Evolutionary conservation across 2,888 invertebrate genomes (phyloP).

Genomic region (Helleia helle): DNA sequence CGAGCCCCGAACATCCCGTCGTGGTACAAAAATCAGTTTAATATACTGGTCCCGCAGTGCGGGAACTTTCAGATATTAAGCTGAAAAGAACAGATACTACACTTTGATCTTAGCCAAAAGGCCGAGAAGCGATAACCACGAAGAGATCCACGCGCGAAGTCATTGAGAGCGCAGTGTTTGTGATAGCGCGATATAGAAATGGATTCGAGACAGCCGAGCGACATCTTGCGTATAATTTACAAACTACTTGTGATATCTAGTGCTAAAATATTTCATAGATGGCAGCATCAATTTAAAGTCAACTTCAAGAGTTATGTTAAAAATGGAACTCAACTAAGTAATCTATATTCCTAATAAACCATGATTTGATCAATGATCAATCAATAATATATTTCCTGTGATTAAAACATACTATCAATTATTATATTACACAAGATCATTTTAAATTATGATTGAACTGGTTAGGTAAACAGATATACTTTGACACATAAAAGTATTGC

Average conservation of each 20-base stretch:
- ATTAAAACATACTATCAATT: too few species aligned
- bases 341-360: too few species aligned
- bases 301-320: too few species aligned
- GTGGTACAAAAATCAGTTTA: constrained; percentile 30
- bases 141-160: background rate
- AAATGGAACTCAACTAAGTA: too few species aligned
- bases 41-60: constrained; percentile 32
- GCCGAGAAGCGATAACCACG: constrained; percentile 25
- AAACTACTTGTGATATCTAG: background rate
- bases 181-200: constrained; percentile 11
- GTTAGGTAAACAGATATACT: too few species aligned
- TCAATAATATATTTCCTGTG: too few species aligned
- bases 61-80: constrained; percentile 34
- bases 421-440: too few species aligned
- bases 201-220: background rate
- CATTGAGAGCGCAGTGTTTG: constrained; percentile 9
- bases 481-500: too few species aligned
- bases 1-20: constrained; percentile 33
- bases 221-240: background rate
- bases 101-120: constrained; percentile 32
- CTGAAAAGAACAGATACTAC: constrained; percentile 33
- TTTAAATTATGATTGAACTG: too few species aligned
- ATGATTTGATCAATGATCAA: too few species aligned
- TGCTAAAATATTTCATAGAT: too few species aligned
- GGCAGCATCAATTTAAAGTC: too few species aligned